phyloP scores from a whole-genome alignment of 2,113 vertebrate species.

The Pseudois nayaur region DNA sequence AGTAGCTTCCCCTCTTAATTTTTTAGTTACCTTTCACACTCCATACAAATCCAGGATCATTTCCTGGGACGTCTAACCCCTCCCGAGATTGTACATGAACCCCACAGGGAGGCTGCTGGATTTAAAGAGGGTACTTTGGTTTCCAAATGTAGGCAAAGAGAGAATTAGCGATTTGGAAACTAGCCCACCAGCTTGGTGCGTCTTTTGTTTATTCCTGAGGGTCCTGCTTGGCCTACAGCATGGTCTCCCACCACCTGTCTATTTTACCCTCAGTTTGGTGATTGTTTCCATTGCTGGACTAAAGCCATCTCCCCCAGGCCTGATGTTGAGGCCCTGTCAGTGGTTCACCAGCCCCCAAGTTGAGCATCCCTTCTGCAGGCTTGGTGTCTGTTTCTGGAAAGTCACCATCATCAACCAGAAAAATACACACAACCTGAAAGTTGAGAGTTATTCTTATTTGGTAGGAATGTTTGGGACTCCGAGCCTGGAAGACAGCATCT shows the following conservation, averaged over 20 bases:
- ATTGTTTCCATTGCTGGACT: neutral
- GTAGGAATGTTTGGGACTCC: neutral
- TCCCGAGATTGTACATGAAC: neutral
- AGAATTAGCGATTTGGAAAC: neutral
- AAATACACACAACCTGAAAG: neutral
- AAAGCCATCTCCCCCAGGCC: neutral
- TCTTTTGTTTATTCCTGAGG: neutral
- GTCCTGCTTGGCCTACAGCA: neutral
- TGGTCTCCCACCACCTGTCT: fast-evolving
- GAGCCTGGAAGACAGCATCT: neutral
- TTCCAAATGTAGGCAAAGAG: neutral
- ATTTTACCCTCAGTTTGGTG: neutral
- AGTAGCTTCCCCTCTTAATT: neutral
- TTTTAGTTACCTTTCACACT: neutral
- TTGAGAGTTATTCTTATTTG: neutral
- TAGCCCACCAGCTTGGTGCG: neutral
- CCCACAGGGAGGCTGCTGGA: neutral
- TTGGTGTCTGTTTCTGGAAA: neutral
- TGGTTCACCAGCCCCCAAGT: neutral
- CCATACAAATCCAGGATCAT: neutral
- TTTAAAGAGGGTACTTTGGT: neutral
- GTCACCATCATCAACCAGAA: neutral
- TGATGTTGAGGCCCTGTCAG: neutral
- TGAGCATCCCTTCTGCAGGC: neutral
- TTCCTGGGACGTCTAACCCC: neutral